These are phyloP conservation scores for Gymnocheta viridis DNA, from an alignment of 2,888 invertebrate genomes.

Conservation along the genomic window DNA sequence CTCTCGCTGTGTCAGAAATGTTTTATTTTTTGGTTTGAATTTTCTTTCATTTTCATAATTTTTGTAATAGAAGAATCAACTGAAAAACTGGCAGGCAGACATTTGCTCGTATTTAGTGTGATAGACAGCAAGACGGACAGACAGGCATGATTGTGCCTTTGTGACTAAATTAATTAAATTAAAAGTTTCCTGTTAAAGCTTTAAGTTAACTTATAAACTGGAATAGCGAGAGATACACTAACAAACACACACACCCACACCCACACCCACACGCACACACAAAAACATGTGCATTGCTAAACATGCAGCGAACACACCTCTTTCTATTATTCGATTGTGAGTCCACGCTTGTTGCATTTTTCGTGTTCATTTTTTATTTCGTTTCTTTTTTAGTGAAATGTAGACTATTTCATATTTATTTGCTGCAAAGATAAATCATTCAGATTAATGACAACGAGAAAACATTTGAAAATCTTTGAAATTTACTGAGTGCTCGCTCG, in stretches of 20 bases:
- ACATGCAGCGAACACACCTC: slow-evolving; percentile 47
- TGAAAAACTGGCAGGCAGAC: neutral
- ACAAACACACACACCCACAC: neutral
- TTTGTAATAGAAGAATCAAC: neutral
- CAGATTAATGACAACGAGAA: slow-evolving; percentile 31
- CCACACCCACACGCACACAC: neutral
- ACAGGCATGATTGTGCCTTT: slow-evolving; percentile 77
- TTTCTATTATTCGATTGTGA: slow-evolving; percentile 42
- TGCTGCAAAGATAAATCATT: slow-evolving; percentile 48
- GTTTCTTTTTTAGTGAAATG: slow-evolving; percentile 3
- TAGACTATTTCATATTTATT: slow-evolving; percentile 45
- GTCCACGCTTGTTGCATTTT: slow-evolving; percentile 32
- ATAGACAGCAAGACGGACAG: slow-evolving; percentile 5
- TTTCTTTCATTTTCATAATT: slow-evolving; percentile 40
- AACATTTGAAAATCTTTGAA: slow-evolving; percentile 29
- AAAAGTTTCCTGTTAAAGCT: slow-evolving; percentile 81
- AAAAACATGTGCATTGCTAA: neutral
- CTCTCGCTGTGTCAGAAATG: slow-evolving; percentile 20
- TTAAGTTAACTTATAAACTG: slow-evolving; percentile 66
- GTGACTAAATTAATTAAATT: slow-evolving; percentile 82
- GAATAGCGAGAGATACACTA: neutral
- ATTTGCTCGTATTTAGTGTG: neutral
- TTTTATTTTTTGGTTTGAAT: slow-evolving; percentile 16
- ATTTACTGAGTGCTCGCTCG: slow-evolving; percentile 18
- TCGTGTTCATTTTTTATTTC: slow-evolving; percentile 14